Percentiles rank a stretch among this genome's conserved stretches.
These are phyloP conservation scores for Pangasius larnaudii DNA, from an alignment of 2,797 vertebrate species.

Conservation along the genomic window DNA sequence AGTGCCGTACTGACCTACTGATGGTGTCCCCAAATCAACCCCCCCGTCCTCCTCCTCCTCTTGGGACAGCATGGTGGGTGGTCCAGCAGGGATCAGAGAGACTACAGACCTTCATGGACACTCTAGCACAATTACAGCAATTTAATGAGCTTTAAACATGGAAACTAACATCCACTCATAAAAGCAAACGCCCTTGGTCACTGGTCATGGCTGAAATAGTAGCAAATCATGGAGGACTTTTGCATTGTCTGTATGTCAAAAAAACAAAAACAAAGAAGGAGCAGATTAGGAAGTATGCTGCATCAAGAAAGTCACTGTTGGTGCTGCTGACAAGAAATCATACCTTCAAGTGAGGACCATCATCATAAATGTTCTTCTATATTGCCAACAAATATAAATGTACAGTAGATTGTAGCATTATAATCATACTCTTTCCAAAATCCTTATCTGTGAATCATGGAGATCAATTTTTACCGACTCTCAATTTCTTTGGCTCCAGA, in stretches of 20 bases:
- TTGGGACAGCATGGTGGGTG: slow-evolving; percentile 55
- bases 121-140: slow-evolving; percentile 25
- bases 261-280: neutral
- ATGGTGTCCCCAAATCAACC: slow-evolving; percentile 45
- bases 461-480: neutral
- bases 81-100: slow-evolving; percentile 41
- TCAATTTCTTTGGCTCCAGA: neutral
- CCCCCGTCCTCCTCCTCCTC: neutral
- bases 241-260: neutral
- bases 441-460: neutral
- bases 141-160: slow-evolving; percentile 24
- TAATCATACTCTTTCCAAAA: neutral
- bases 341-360: neutral
- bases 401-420: neutral
- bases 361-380: neutral
- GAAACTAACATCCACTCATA: slow-evolving; percentile 20
- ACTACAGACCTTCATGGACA: slow-evolving; percentile 19
- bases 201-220: neutral
- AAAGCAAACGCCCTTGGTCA: neutral
- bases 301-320: neutral
- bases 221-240: neutral
- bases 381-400: neutral
- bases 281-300: neutral
- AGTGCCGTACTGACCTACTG: slow-evolving; percentile 59
- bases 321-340: neutral